A percentile compares a stretch with the other conserved stretches of the same genome.
phyloP scores from a whole-genome alignment of 1,140 invertebrate genomes.

The Bombyx mandarina region DNA sequence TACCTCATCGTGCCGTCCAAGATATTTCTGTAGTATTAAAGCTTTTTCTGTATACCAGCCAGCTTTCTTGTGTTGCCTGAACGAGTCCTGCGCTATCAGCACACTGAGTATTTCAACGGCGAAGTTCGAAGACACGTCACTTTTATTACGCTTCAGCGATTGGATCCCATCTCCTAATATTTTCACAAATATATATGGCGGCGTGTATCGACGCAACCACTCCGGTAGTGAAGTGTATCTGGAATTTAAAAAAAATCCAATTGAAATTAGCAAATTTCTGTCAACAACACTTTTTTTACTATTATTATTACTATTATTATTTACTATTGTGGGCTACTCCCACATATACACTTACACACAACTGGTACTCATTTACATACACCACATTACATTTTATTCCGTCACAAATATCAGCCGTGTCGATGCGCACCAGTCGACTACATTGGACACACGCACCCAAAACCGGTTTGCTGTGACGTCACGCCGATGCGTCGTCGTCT shows the following conservation, averaged over 20 bases:
- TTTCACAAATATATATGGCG: conserved; percentile 36
- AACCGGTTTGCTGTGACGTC: no score
- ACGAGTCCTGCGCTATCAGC: conserved; percentile 35
- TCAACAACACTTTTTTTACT: no score
- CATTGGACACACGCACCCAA: no score
- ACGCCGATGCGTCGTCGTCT: no score
- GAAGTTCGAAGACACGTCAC: conserved; percentile 8
- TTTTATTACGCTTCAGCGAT: conserved; percentile 33
- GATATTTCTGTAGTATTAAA: conserved; percentile 46
- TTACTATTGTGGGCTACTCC: no score
- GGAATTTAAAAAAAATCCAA: conserved; percentile 8
- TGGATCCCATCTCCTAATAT: conserved; percentile 39
- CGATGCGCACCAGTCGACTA: no score
- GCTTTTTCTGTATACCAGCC: conserved; percentile 58
- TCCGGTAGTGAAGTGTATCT: conserved; percentile 36
- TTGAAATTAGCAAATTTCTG: no score
- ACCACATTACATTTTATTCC: no score
- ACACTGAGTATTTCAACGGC: conserved; percentile 37
- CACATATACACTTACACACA: no score
- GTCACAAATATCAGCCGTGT: no score
- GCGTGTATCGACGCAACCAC: conserved; percentile 47
- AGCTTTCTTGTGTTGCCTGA: conserved; percentile 44
- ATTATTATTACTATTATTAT: no score
- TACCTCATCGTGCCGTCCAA: conserved; percentile 35
- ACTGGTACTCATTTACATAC: no score